A percentile compares a stretch with the other conserved stretches of the same genome.
These are phyloP conservation scores for Chaetodon trifasciatus DNA, from an alignment of 2,797 vertebrate genomes.

Conservation along the genomic window DNA sequence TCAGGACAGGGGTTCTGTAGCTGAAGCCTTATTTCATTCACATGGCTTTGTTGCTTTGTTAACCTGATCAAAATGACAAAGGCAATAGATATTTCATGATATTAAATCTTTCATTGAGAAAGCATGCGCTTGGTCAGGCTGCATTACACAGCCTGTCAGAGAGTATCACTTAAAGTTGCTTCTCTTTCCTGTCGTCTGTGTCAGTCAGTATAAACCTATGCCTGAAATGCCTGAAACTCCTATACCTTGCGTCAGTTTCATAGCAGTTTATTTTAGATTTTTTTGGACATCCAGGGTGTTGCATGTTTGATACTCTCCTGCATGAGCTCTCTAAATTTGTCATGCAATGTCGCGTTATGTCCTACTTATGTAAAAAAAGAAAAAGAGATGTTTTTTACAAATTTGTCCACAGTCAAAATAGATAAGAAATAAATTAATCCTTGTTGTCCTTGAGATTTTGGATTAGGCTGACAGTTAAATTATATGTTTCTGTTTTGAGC, in stretches of 20 bases:
- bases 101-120: not conserved
- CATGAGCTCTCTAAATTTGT: not conserved
- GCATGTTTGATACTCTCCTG: not conserved
- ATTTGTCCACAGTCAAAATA: not conserved
- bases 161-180: not conserved
- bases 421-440: not conserved
- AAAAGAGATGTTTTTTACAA: not conserved
- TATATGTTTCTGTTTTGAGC: slow-evolving; percentile 15
- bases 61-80: not conserved
- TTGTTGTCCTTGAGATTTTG: slow-evolving; percentile 6
- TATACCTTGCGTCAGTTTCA: not conserved
- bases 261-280: no score
- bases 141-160: not conserved
- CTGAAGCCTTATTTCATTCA: not conserved
- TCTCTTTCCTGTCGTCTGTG: not conserved
- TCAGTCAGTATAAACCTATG: not conserved
- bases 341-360: not conserved
- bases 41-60: not conserved
- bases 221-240: not conserved
- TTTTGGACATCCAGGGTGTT: not conserved
- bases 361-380: not conserved
- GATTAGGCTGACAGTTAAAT: slow-evolving; percentile 16
- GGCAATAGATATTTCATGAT: not conserved
- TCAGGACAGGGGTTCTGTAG: not conserved
- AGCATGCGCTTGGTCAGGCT: not conserved